phyloP scores from a whole-genome alignment of 2,888 invertebrate genomes.

The Polyommatus iphigenia region DNA sequence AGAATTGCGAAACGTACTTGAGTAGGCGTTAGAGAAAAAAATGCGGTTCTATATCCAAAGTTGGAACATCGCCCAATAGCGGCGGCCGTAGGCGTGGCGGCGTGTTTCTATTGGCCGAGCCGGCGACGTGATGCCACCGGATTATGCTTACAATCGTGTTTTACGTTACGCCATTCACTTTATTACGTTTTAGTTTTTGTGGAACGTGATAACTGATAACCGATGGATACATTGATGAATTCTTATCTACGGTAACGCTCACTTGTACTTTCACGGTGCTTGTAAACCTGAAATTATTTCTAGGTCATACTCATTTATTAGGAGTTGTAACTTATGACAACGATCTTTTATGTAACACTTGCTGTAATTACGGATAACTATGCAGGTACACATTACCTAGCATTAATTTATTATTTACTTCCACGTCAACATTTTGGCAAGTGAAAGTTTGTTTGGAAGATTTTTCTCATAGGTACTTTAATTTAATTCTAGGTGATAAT shows the following conservation, averaged over 20 bases:
- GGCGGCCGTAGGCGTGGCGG: slow-evolving; percentile 72
- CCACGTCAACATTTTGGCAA: too few species aligned
- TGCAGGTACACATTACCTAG: too few species aligned
- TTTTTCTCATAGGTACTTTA: too few species aligned
- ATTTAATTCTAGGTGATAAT: not conserved
- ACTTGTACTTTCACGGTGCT: not conserved
- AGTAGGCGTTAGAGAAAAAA: slow-evolving; percentile 76
- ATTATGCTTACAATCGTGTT: slow-evolving; percentile 62
- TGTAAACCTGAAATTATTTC: not conserved
- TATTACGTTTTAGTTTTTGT: slow-evolving; percentile 43
- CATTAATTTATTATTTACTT: too few species aligned
- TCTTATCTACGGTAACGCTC: slow-evolving; percentile 27
- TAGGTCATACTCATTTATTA: not conserved
- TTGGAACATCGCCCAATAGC: slow-evolving; percentile 68
- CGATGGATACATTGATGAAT: slow-evolving; percentile 15
- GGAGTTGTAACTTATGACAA: not conserved
- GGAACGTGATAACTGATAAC: slow-evolving; percentile 33
- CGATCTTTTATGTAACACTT: not conserved
- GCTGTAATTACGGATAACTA: too few species aligned
- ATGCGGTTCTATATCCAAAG: slow-evolving; percentile 79
- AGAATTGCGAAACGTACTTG: slow-evolving; percentile 49
- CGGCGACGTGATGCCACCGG: slow-evolving; percentile 58
- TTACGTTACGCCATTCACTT: slow-evolving; percentile 42
- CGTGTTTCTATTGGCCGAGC: slow-evolving; percentile 60
- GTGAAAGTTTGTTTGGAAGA: too few species aligned